phyloP scores from a whole-genome alignment of 2,113 vertebrate genomes.

The Dicrurus megarhynchus region DNA sequence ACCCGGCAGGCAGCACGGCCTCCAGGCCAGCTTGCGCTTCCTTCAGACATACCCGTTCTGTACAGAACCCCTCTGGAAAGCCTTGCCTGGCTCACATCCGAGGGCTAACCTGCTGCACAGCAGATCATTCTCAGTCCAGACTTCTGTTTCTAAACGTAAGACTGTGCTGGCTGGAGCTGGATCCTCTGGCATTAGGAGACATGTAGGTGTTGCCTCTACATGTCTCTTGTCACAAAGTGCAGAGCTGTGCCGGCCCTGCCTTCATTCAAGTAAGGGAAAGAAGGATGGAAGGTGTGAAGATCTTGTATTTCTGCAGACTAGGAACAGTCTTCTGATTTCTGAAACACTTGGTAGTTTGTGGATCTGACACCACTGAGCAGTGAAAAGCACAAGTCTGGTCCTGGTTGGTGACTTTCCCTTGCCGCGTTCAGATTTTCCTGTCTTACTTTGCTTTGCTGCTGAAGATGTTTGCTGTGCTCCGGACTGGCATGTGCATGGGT shows the following conservation, averaged over 20 bases:
- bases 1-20: not conserved
- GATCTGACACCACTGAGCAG: not conserved
- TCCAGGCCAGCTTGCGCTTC: not conserved
- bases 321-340: not conserved
- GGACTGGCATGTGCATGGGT: rapidly evolving
- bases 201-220: not conserved
- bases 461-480: not conserved
- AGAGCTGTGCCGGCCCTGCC: not conserved
- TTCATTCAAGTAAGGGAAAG: not conserved
- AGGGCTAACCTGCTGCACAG: not conserved
- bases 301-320: not conserved
- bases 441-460: not conserved
- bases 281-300: not conserved
- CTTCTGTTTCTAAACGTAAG: not conserved
- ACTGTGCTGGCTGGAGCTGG: not conserved
- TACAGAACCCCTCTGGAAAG: not conserved
- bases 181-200: not conserved
- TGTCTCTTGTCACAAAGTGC: not conserved
- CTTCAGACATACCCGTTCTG: rapidly evolving
- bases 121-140: not conserved
- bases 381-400: not conserved
- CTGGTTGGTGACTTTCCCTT: not conserved
- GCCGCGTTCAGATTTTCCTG: not conserved
- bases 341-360: rapidly evolving
- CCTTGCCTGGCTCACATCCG: not conserved